These are phyloP conservation scores for Helleia helle DNA, from an alignment of 2,888 invertebrate genomes.

Conservation along the genomic window DNA sequence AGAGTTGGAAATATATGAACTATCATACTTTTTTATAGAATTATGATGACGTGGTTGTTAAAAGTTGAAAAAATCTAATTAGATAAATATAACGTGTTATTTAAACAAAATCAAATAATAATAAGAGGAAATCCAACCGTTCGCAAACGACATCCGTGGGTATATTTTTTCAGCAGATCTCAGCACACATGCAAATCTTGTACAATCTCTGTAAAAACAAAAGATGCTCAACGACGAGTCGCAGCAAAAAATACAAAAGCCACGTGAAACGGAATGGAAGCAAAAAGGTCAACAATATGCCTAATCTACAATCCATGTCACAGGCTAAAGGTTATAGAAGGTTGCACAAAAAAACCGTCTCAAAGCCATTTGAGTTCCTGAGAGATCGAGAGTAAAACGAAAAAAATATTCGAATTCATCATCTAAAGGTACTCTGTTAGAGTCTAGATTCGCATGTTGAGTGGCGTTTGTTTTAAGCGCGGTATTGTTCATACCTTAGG, in stretches of 20 bases:
- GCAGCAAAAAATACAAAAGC: conserved; percentile 45
- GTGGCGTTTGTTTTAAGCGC: conserved; percentile 33
- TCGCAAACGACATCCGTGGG: conserved; percentile 29
- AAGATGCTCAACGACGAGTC: conserved; percentile 35
- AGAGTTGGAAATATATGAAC: no score
- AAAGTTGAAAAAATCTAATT: no score
- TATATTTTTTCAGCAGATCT: conserved; percentile 21
- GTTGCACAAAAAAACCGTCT: conserved; percentile 63
- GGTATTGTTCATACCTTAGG: conserved; percentile 68
- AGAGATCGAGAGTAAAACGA: conserved; percentile 52
- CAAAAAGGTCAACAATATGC: conserved; percentile 73
- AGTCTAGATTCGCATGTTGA: conserved; percentile 34
- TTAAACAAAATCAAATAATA: not conserved
- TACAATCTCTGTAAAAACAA: conserved; percentile 49
- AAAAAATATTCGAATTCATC: conserved; percentile 27
- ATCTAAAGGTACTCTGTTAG: conserved; percentile 30
- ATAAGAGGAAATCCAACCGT: conserved; percentile 13
- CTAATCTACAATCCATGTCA: conserved; percentile 73
- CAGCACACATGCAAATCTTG: conserved; percentile 56
- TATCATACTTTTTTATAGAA: no score
- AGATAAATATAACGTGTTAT: no score
- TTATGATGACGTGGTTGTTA: no score
- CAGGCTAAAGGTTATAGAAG: conserved; percentile 72
- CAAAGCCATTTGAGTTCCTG: conserved; percentile 47
- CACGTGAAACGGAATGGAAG: conserved; percentile 62